Evolutionary conservation across 2,797 vertebrate species (phyloP), one percentile per base, ranked within the genome.

Genomic region (Pseudochaenichthys georgianus): DNA sequence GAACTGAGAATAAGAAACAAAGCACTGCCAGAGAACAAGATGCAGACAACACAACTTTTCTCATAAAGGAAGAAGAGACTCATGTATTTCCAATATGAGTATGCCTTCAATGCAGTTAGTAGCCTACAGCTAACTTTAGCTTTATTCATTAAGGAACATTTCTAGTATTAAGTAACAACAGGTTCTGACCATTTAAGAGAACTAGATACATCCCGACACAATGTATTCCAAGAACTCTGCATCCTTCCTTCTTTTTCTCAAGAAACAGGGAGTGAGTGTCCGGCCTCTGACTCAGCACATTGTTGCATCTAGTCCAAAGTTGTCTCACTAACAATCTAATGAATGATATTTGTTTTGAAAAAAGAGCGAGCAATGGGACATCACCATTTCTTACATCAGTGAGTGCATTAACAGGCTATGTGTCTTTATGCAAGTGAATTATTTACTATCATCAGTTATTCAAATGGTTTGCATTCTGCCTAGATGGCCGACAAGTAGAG

Each of bases 1-100:
- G 7, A 63, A 68, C 50, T 19, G 21, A 62, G 45, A n/a, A 38
- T 13, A 52, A 77, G 51, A 82, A 61, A 71, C 70, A 52, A 69
- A 28, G 42, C 3, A 43, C 3, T 16, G 10, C 52, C 43, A 6
- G 55, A 77, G 46, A 73, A 55, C 13, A 53, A 54, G 41, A 16
- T 67, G 31, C 42, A 72, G 11, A 73, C 16, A 62, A 43, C 13
- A 67, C 17, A 69, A 60, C 63, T 57, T 48, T 75, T 58, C 42
- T 21, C 28, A 59, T 31, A 78, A 59, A 75, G 52, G 38, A 11
- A 38, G 47, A 50, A 23, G 50, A 21, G 23, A 72, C 21, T 16
- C 23, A 50, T 45, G 54, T 15, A 9, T 62, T 64, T 31, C 3
- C 13, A 62, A 21, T 34, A 41, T 65, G 55, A 17, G 46, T n/a